These are phyloP conservation scores for Pyxicephalus adspersus DNA, from an alignment of 2,113 vertebrate species.

Conservation along the genomic window DNA sequence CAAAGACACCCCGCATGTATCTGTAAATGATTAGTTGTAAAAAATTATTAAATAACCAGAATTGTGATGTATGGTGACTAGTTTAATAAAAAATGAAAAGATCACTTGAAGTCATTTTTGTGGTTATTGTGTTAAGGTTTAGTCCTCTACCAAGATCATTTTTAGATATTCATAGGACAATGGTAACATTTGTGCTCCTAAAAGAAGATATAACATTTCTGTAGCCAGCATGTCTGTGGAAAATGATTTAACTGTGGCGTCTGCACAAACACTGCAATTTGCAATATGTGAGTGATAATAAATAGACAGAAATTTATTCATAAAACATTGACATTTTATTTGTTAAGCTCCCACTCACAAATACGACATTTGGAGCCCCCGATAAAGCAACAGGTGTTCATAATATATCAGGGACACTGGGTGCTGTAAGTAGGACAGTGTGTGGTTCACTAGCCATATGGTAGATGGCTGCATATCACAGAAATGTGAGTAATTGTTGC, in stretches of 20 bases:
- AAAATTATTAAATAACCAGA: too few relatives aligned
- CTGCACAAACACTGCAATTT: slow-evolving; percentile 38
- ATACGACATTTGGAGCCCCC: slow-evolving; percentile 54
- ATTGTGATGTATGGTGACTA: too few relatives aligned
- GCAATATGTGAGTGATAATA: slow-evolving; percentile 48
- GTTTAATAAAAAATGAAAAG: not conserved
- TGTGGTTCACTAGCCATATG: slow-evolving; percentile 49
- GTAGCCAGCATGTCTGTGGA: not conserved
- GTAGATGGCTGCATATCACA: slow-evolving; percentile 32
- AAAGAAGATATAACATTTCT: not conserved
- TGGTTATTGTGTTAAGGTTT: not conserved
- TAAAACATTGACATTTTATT: slow-evolving; percentile 55
- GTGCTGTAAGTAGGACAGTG: slow-evolving; percentile 48
- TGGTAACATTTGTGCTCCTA: not conserved
- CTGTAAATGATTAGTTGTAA: too few relatives aligned
- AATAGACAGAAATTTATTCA: slow-evolving; percentile 53
- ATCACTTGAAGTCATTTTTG: not conserved
- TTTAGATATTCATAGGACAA: not conserved
- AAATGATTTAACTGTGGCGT: slow-evolving; percentile 20
- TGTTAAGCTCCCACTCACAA: slow-evolving; percentile 51
- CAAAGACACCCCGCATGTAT: too few relatives aligned
- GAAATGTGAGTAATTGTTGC: slow-evolving; percentile 39
- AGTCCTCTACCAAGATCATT: not conserved
- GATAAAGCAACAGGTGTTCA: slow-evolving; percentile 49
- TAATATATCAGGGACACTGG: slow-evolving; percentile 49